These are phyloP conservation scores for Drosophila asahinai DNA, from an alignment of 1,140 invertebrate species.

Conservation along the genomic window DNA sequence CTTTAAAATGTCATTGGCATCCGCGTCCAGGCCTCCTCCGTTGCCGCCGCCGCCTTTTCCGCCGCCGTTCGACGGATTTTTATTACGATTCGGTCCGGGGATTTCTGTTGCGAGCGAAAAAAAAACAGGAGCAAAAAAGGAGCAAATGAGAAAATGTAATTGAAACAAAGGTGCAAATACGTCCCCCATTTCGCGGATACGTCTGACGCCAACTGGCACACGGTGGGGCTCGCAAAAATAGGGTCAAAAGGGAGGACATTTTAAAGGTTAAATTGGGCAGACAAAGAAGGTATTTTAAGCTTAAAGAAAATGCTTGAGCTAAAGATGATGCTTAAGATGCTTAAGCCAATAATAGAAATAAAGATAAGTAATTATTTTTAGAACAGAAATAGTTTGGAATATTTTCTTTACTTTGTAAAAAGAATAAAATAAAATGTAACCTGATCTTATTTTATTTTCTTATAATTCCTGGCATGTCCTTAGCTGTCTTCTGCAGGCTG, in stretches of 20 bases:
- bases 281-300: no score
- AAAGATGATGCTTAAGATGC: no score
- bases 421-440: no score
- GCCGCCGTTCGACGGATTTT: conserved; percentile 73
- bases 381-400: no score
- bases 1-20: conserved; percentile 85
- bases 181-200: conserved; percentile 34
- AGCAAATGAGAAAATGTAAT: conserved; percentile 66
- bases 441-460: background rate
- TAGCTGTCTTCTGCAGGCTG: background rate
- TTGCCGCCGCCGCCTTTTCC: conserved; percentile 39
- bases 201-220: background rate
- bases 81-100: conserved; percentile 86
- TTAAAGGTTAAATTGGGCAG: no score
- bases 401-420: no score
- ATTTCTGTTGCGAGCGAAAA: conserved; percentile 85
- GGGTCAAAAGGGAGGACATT: background rate
- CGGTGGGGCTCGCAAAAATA: background rate
- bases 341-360: no score
- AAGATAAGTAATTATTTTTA: no score
- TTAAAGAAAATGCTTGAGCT: no score
- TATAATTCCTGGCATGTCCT: background rate
- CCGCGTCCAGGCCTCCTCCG: conserved; percentile 63
- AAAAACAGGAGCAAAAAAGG: conserved; percentile 32
- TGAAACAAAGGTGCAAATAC: conserved; percentile 75